Evolutionary conservation across 2,113 vertebrate species (phyloP), one percentile per base, ranked within the genome.

Genomic region (Myrmecophaga tridactyla): DNA sequence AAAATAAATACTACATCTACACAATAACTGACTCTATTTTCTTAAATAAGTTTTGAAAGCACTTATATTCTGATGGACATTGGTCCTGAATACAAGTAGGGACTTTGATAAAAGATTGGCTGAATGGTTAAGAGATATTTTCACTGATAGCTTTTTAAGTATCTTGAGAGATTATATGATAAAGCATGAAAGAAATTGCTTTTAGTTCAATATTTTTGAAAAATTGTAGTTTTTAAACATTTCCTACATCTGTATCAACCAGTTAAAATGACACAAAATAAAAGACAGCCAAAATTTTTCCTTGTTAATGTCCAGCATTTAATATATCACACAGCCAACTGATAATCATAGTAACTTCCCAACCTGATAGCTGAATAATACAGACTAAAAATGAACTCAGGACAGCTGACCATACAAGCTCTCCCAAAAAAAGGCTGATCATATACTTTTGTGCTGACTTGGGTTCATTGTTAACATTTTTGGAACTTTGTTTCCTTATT

Each of bases 401-500:
- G 31, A 43, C 12, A 27, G 29, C 34, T 41, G 8, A 72, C n/a
- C n/a, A 73, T 8, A 4, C 51, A 53, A 34, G n/a, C n/a, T n/a
- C n/a, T n/a, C n/a, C n/a, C n/a, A n/a, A n/a, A n/a, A n/a, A 41
- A 82, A 78, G 17, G 56, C 23, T 31, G 78, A 39, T 39, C 31
- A 29, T 51, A 80, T 56, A n/a, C 82, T 84, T 41, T 51, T 83
- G 7, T 53, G 48, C 0, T 76, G 53, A 80, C 60, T 31, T 65
- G 29, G 23, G 21, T 70, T 89, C 65, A 77, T 60, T 56, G 62
- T 43, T 62, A 70, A 89, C 20, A 39, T 11, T 91, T 11, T 80
- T 75, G 58, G 84, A 96, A 92, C 25, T 65, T 51, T 65, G 18
- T 34, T 95, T 78, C 81, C 23, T 77, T 58, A 20, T 69, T 93